Evolutionary conservation across 1,140 invertebrate species (phyloP).

Genomic region (Cydia splendana): DNA sequence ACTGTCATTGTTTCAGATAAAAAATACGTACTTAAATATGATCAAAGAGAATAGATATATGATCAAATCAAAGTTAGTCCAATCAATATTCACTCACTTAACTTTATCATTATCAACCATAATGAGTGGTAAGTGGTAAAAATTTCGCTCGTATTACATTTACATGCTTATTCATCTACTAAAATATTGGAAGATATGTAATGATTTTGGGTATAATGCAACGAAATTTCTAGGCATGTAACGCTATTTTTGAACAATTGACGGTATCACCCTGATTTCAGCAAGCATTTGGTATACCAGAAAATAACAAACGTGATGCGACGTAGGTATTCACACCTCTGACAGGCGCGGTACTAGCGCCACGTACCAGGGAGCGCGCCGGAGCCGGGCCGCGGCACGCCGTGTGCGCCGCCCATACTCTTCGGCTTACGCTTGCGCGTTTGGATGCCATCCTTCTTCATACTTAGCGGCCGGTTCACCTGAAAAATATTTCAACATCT

Average conservation of each 20-base stretch:
- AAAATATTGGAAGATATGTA: not conserved
- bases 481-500: slow-evolving; percentile 55
- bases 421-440: slow-evolving; percentile 95
- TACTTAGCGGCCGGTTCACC: slow-evolving; percentile 93
- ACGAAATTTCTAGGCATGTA: not conserved
- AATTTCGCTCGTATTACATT: not conserved
- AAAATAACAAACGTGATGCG: not conserved
- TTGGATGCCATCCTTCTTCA: slow-evolving; percentile 98
- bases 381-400: slow-evolving; percentile 53
- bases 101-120: not conserved
- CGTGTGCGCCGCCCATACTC: slow-evolving; percentile 71
- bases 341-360: slow-evolving; percentile 25
- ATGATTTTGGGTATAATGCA: not conserved
- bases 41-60: too few relatives aligned
- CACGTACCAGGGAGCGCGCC: slow-evolving; percentile 58
- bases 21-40: too few relatives aligned
- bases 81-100: too few relatives aligned
- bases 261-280: not conserved
- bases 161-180: not conserved
- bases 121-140: not conserved
- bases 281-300: slow-evolving; percentile 7
- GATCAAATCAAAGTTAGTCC: too few relatives aligned
- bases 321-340: not conserved
- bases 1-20: too few relatives aligned
- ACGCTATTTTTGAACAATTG: not conserved